Evolutionary conservation across 2,888 invertebrate genomes (phyloP).

Genomic region (Aplocera efformata): DNA sequence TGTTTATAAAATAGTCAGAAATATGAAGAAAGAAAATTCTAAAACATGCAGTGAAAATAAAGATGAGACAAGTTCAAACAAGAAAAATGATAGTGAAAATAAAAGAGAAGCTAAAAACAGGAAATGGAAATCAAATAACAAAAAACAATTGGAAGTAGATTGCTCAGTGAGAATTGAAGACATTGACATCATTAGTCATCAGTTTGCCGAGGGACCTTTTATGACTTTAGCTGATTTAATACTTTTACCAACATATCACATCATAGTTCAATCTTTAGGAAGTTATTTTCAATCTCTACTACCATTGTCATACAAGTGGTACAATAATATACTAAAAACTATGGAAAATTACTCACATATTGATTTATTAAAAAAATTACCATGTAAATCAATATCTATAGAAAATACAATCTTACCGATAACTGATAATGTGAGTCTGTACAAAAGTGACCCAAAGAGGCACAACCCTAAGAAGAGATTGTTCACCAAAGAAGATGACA

Average conservation of each 20-base stretch:
- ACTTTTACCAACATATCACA: slow-evolving; percentile 85
- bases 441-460: slow-evolving; percentile 88
- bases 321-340: slow-evolving; percentile 51
- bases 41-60: slow-evolving; percentile 34
- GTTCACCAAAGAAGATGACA: slow-evolving; percentile 88
- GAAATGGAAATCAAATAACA: slow-evolving; percentile 72
- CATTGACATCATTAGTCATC: slow-evolving; percentile 82
- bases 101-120: slow-evolving; percentile 54
- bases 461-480: slow-evolving; percentile 86
- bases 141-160: slow-evolving; percentile 58
- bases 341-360: slow-evolving; percentile 35
- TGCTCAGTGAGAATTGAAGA: slow-evolving; percentile 70
- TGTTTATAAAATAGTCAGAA: slow-evolving; percentile 86
- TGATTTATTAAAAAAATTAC: slow-evolving; percentile 30
- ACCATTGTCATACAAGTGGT: slow-evolving; percentile 85
- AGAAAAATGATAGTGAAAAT: slow-evolving; percentile 29
- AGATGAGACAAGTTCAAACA: slow-evolving; percentile 21
- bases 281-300: slow-evolving; percentile 60
- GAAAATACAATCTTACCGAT: slow-evolving; percentile 58
- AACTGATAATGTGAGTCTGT: slow-evolving; percentile 83
- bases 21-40: slow-evolving; percentile 62
- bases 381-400: slow-evolving; percentile 13
- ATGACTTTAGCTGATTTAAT: slow-evolving; percentile 92
- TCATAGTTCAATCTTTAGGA: slow-evolving; percentile 77
- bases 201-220: slow-evolving; percentile 90